Base-by-base conservation (phyloP, 2,797 vertebrate genomes). In the Darevskia nairensis region DNA sequence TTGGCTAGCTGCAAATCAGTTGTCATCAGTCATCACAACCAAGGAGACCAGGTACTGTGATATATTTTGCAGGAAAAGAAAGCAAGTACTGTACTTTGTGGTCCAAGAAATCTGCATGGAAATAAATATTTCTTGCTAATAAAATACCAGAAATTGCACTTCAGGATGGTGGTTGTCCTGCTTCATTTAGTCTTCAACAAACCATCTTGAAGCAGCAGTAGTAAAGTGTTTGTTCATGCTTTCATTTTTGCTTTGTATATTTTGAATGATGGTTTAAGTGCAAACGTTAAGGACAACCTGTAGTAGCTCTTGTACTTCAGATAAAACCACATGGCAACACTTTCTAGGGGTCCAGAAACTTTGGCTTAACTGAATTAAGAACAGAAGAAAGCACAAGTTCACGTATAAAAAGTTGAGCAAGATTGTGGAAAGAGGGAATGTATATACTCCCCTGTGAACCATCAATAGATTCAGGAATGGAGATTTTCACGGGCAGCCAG, bases 1-100 rank as follows among this genome's bases (percentile, higher is more conserved):
- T 93, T 99, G 99, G 99, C 96, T 99, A 32, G 98, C 98, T 75
- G 97, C 97, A 80, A 99, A 99, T 94, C 98, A 99, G 91, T 96
- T 98, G 19, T 97, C 98, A 0, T 94, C 98, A 0, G 95, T 99
- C 15, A 97, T 99, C 88, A 98, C 98, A 91, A 99, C 98, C 66
- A 99, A 99, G 91, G 98, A 99, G 86, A 98, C 97, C 71, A 99
- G 98, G 98, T 99, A 95, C 29, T 29, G 35, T 46, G 19, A 4
- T 69, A 1, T 71, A 13, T 39, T 80, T 64, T 55, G 15, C 3
- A 1, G 1, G n/a, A 80, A 35, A 80, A 39, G 44, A 69, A 69
- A 83, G 32, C 44, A 6, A 15, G 21, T 41, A 82, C 29, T 50
- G 21, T 41, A 82, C 29, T 50, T 68, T 35, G 29, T 59, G 29